Conservation (phyloP, 2,113 vertebrate species). For the Coturnix japonica region DNA sequence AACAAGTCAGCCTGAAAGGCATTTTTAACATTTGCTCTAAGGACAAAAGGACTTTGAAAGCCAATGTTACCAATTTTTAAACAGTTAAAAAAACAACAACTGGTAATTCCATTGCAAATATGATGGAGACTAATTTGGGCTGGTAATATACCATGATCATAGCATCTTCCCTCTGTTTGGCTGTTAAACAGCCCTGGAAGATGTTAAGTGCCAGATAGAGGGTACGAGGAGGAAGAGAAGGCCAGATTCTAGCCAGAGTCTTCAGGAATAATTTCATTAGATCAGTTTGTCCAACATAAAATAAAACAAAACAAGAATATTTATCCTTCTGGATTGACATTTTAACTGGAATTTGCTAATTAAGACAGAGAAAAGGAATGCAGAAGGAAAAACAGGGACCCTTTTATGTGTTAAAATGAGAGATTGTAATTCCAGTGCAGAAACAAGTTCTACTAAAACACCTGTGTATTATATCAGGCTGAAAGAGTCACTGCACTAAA, state of each 20-base stretch:
- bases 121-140: background rate
- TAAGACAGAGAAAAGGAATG: background rate
- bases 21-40: background rate
- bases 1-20: background rate
- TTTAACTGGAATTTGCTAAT: background rate
- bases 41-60: background rate
- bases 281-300: background rate
- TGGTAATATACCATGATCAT: background rate
- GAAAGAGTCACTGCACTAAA: background rate
- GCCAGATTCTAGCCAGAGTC: background rate
- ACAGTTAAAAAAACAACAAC: background rate
- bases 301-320: background rate
- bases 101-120: background rate
- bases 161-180: background rate
- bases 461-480: background rate
- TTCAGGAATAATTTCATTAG: background rate
- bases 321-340: background rate
- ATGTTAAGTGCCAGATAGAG: background rate
- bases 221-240: background rate
- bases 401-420: background rate
- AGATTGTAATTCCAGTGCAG: background rate
- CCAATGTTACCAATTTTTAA: background rate
- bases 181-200: background rate
- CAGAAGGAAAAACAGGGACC: background rate
- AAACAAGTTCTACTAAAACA: background rate